These are phyloP conservation scores for Melanogrammus aeglefinus DNA, from an alignment of 2,797 vertebrate genomes.

Conservation along the genomic window DNA sequence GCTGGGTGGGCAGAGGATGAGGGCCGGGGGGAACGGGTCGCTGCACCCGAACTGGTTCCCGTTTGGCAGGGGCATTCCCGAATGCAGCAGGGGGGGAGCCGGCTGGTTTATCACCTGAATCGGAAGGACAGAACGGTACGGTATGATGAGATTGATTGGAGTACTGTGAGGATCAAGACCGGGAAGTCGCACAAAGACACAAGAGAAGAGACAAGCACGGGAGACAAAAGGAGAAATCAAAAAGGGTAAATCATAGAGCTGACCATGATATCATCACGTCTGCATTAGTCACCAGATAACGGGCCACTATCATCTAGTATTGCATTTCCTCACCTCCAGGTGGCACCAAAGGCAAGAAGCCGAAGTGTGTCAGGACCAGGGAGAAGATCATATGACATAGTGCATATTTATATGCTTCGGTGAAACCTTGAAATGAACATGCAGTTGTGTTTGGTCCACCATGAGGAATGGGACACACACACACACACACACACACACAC, in stretches of 20 bases:
- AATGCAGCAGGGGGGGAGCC: constrained; percentile 87
- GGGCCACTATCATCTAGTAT: neutral
- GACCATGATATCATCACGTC: no score
- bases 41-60: constrained; percentile 90
- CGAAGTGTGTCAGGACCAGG: neutral
- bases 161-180: neutral
- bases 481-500: no score
- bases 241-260: neutral
- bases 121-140: neutral
- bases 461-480: neutral
- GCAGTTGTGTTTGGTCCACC: neutral
- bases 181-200: neutral
- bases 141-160: neutral
- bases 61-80: constrained; percentile 87
- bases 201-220: no score
- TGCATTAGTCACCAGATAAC: neutral
- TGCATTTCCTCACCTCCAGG: neutral
- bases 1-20: constrained; percentile 91
- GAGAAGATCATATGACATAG: constrained; percentile 1
- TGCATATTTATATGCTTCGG: neutral
- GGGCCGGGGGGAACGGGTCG: constrained; percentile 90
- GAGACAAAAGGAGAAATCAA: neutral
- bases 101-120: constrained; percentile 83
- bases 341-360: neutral
- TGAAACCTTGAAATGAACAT: neutral